These are phyloP conservation scores for Neoaliturus tenellus DNA, from an alignment of 2,888 invertebrate species.

Conservation along the genomic window DNA sequence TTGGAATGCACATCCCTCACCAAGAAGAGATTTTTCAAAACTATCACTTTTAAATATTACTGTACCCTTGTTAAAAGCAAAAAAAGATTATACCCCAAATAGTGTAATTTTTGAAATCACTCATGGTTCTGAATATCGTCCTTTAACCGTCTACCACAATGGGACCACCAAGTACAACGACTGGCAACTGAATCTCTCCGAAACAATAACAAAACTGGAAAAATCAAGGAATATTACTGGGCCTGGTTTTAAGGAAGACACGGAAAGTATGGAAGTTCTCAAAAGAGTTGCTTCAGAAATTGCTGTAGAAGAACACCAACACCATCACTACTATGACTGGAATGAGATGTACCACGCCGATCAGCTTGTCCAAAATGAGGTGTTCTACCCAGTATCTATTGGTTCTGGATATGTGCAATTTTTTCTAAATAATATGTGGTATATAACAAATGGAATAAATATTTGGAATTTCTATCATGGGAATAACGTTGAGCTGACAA, in stretches of 20 bases:
- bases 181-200: background rate
- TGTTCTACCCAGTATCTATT: background rate
- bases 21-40: background rate
- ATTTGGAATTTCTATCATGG: background rate
- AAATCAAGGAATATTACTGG: background rate
- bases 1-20: background rate
- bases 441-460: background rate
- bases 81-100: background rate
- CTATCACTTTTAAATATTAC: background rate
- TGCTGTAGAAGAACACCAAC: too few relatives aligned
- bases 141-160: background rate
- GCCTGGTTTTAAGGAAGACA: background rate
- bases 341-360: background rate
- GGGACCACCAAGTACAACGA: background rate
- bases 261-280: background rate
- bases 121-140: background rate
- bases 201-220: background rate
- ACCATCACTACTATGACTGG: background rate
- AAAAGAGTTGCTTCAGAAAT: too few relatives aligned
- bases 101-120: background rate
- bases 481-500: too few relatives aligned
- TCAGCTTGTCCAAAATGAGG: too few relatives aligned
- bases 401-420: background rate
- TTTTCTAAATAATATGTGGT: background rate
- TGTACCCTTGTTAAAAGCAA: background rate